These are phyloP conservation scores for Macquaria australasica DNA, from an alignment of 2,113 vertebrate genomes.

Conservation along the genomic window DNA sequence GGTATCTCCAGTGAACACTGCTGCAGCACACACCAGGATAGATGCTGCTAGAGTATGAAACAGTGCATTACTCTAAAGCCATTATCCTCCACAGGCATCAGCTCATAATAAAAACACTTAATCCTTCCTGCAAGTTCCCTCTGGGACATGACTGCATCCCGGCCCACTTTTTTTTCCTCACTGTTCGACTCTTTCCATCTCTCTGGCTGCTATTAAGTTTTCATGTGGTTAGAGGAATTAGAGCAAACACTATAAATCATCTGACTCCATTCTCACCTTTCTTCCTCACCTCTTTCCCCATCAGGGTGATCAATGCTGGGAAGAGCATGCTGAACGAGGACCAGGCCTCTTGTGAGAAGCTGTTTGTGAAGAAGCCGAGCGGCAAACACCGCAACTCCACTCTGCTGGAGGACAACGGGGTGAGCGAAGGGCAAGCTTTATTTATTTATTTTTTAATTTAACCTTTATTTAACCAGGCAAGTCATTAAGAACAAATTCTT, in stretches of 20 bases:
- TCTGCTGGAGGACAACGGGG: slow-evolving; percentile 81
- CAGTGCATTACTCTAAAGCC: slow-evolving; percentile 59
- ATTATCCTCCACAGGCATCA: slow-evolving; percentile 62
- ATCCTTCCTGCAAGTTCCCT: slow-evolving; percentile 62
- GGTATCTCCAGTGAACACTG: slow-evolving; percentile 4
- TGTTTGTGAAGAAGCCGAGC: slow-evolving; percentile 88
- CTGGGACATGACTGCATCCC: slow-evolving; percentile 61
- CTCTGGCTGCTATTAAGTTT: slow-evolving; percentile 35
- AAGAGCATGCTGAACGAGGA: slow-evolving; percentile 99
- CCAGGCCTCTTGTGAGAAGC: slow-evolving; percentile 94
- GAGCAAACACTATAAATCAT: slow-evolving; percentile 42
- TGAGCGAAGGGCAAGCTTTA: slow-evolving; percentile 56
- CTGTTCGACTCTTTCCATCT: slow-evolving; percentile 29
- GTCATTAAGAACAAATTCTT: too few relatives aligned
- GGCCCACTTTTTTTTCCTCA: slow-evolving; percentile 38
- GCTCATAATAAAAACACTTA: slow-evolving; percentile 76
- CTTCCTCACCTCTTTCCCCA: slow-evolving; percentile 5
- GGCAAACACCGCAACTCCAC: slow-evolving; percentile 81
- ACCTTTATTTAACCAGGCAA: too few relatives aligned
- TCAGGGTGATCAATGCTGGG: slow-evolving; percentile 97
- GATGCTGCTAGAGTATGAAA: slow-evolving; percentile 43
- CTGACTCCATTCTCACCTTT: slow-evolving; percentile 30
- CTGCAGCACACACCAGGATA: slow-evolving; percentile 10
- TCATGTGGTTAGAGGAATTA: slow-evolving; percentile 31
- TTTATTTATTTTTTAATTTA: too few relatives aligned